Conservation (phyloP, 2,113 vertebrate species). For the Crotalus helleri region DNA sequence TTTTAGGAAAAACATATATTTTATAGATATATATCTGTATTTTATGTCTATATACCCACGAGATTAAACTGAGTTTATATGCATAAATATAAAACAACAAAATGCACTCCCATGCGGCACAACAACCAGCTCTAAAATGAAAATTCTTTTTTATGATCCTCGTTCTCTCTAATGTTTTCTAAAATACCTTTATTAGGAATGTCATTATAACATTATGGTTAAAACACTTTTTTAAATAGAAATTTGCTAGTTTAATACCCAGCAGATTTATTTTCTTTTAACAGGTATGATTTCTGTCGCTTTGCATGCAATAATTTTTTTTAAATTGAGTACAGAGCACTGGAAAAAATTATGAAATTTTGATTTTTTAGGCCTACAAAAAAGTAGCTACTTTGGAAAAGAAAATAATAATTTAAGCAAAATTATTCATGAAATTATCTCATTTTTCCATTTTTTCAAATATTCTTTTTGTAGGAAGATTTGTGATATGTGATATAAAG, state of each 20-base stretch:
- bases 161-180: not conserved
- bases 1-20: not conserved
- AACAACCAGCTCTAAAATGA: not conserved
- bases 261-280: not conserved
- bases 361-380: not conserved
- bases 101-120: not conserved
- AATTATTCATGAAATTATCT: not conserved
- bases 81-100: not conserved
- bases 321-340: not conserved
- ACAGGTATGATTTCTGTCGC: not conserved
- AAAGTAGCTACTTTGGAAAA: not conserved
- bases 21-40: not conserved
- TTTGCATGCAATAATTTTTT: not conserved
- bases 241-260: not conserved
- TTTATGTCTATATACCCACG: not conserved
- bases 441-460: not conserved
- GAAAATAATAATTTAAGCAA: not conserved
- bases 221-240: not conserved
- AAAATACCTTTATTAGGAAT: not conserved
- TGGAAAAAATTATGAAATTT: not conserved
- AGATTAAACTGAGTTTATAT: not conserved
- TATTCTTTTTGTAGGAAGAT: not conserved
- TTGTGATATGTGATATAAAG: not conserved
- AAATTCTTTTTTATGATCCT: not conserved
- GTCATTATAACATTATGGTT: not conserved